These are phyloP conservation scores for Chrysolina haemoptera DNA, from an alignment of 2,888 invertebrate species.

Conservation along the genomic window DNA sequence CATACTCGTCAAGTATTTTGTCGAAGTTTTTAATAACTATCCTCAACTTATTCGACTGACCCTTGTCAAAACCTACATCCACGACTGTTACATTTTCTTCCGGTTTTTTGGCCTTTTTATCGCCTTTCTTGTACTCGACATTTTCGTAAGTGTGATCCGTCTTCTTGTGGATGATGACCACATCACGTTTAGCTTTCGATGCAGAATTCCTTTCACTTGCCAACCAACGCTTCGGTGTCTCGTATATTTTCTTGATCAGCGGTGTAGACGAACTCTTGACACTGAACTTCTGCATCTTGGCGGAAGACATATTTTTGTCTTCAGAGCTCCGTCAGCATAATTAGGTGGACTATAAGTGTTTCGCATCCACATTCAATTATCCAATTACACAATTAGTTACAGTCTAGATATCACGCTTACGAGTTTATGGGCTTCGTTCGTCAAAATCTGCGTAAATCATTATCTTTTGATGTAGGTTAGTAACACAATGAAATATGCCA, in stretches of 20 bases:
- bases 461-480: slow-evolving; percentile 42
- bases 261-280: slow-evolving; percentile 57
- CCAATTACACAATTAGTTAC: slow-evolving; percentile 33
- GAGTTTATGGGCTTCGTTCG: slow-evolving; percentile 24
- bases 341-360: slow-evolving; percentile 35
- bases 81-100: slow-evolving; percentile 72
- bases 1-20: slow-evolving; percentile 71
- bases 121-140: slow-evolving; percentile 48
- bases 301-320: slow-evolving; percentile 57
- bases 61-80: slow-evolving; percentile 56
- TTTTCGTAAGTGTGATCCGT: slow-evolving; percentile 61
- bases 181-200: slow-evolving; percentile 46
- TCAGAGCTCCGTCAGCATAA: slow-evolving; percentile 31
- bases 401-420: slow-evolving; percentile 38
- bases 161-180: slow-evolving; percentile 53
- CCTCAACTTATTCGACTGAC: slow-evolving; percentile 66
- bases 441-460: slow-evolving; percentile 30
- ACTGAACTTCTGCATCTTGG: slow-evolving; percentile 56
- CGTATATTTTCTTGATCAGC: slow-evolving; percentile 61
- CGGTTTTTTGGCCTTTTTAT: slow-evolving; percentile 47
- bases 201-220: slow-evolving; percentile 41
- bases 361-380: slow-evolving; percentile 19
- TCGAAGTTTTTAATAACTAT: slow-evolving; percentile 73
- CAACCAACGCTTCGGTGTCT: slow-evolving; percentile 62
- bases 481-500: slow-evolving; percentile 31